These are phyloP conservation scores for Erebia aethiops DNA, from an alignment of 2,888 invertebrate species.

Conservation along the genomic window DNA sequence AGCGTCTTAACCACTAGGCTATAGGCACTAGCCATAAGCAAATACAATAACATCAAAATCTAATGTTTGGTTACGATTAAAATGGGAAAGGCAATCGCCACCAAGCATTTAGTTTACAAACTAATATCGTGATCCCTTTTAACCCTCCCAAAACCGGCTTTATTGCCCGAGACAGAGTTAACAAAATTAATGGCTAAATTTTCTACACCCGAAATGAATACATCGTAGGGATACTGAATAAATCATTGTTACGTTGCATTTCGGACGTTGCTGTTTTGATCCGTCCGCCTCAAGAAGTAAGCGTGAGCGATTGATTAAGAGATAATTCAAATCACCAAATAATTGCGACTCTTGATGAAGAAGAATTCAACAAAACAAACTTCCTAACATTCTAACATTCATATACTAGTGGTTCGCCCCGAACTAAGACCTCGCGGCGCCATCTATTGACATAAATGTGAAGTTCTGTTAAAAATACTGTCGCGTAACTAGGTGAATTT, in stretches of 20 bases:
- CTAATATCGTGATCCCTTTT: slow-evolving; percentile 60
- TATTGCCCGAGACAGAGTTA: slow-evolving; percentile 77
- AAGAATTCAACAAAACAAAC: too few relatives aligned
- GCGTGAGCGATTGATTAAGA: slow-evolving; percentile 21
- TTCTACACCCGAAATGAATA: slow-evolving; percentile 83
- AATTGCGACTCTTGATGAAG: too few relatives aligned
- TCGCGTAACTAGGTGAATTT: too few relatives aligned
- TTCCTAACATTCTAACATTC: too few relatives aligned
- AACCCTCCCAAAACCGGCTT: slow-evolving; percentile 66
- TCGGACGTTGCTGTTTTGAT: slow-evolving; percentile 55
- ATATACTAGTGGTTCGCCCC: too few relatives aligned
- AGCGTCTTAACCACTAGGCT: too few relatives aligned
- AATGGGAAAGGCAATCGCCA: slow-evolving; percentile 52
- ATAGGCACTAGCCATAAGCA: neutral
- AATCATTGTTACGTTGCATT: slow-evolving; percentile 80
- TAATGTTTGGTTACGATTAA: slow-evolving; percentile 17
- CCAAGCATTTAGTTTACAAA: slow-evolving; percentile 57
- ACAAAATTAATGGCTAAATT: slow-evolving; percentile 83
- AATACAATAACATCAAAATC: neutral
- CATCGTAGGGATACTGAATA: slow-evolving; percentile 75
- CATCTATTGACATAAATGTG: too few relatives aligned
- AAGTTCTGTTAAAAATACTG: too few relatives aligned
- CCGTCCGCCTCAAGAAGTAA: slow-evolving; percentile 39
- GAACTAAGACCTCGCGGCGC: too few relatives aligned
- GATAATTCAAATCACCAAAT: too few relatives aligned